Evolutionary conservation across 2,888 invertebrate species (phyloP), one percentile per base, ranked within the genome.

Genomic region (Physocephala rufipes): DNA sequence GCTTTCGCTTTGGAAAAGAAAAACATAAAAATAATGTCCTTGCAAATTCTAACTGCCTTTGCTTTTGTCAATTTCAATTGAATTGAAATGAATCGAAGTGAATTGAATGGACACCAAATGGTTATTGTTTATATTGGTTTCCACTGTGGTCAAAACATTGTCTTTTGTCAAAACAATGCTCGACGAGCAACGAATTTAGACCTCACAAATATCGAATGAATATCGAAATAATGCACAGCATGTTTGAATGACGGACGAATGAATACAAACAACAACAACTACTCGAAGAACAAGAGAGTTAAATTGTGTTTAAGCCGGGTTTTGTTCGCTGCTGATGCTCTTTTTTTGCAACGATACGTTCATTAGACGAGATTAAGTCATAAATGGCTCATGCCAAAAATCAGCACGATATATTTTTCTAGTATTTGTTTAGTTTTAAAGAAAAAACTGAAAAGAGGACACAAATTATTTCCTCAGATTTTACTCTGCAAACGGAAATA

Each of bases 101-200:
- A 36, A 36, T 36, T 36, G 36, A 36, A 36, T 36, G 36, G 5
- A 36, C 36, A 4, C 36, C 5, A 36, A 36, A 36, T 47, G 68
- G 68, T 72, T 69, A 68, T 73, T 67, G 69, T 64, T 71, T 73
- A 75, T 74, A 74, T 76, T 76, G 76, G 75, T 76, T 75, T 67
- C 72, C 64, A 75, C 69, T 76, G 76, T 74, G 76, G 76, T 76
- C 76, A 76, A 74, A 76, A 76, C 73, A 76, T 62, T 67, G 36
- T 58, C 45, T 43, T 15, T 71, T 64, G 58, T 58, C 53, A 73
- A 76, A 73, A 71, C 67, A 58, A 64, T 36, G 36, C 5, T 36
- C 36, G 36, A 64, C 47, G 64, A 64, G 64, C 64, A 64, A 49
- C 9, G 45, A 58, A 24, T 58, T 58, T n/a, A 28, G 58, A 67